Conservation (phyloP, 2,113 vertebrate genomes). For the Ardeotis arabs region DNA sequence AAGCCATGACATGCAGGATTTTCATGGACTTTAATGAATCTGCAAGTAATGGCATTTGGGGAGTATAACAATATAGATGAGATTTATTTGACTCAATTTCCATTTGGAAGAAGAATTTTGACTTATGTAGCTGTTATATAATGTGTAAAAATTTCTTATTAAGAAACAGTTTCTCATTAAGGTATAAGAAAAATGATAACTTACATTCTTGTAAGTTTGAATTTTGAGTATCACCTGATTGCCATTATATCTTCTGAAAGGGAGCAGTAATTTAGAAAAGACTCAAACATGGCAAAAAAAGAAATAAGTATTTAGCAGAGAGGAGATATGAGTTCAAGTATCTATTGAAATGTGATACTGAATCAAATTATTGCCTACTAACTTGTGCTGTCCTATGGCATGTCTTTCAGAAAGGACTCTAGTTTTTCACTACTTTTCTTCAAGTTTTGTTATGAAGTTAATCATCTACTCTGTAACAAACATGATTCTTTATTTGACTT, state of each 20-base stretch:
- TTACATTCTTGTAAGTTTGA: not conserved
- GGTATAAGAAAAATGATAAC: not conserved
- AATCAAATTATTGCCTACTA: not conserved
- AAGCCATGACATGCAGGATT: not conserved
- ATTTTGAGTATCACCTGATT: not conserved
- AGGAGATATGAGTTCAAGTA: not conserved
- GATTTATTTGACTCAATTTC: not conserved
- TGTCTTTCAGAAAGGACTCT: not conserved
- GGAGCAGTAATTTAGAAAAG: not conserved
- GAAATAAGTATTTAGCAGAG: too few relatives aligned
- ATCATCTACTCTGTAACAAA: not conserved
- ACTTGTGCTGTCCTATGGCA: not conserved
- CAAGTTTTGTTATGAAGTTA: not conserved
- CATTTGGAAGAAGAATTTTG: not conserved
- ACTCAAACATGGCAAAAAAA: not conserved
- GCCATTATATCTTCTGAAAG: not conserved
- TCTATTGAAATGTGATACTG: not conserved
- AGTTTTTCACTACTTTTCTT: not conserved
- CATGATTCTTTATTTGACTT: not conserved
- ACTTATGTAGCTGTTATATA: not conserved
- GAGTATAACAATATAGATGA: not conserved
- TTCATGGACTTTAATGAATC: not conserved
- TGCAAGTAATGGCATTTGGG: not conserved
- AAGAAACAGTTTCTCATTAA: not conserved
- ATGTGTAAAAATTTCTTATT: not conserved